Evolutionary conservation across 2,888 invertebrate genomes (phyloP).

Genomic region (Bombyx huttoni): DNA sequence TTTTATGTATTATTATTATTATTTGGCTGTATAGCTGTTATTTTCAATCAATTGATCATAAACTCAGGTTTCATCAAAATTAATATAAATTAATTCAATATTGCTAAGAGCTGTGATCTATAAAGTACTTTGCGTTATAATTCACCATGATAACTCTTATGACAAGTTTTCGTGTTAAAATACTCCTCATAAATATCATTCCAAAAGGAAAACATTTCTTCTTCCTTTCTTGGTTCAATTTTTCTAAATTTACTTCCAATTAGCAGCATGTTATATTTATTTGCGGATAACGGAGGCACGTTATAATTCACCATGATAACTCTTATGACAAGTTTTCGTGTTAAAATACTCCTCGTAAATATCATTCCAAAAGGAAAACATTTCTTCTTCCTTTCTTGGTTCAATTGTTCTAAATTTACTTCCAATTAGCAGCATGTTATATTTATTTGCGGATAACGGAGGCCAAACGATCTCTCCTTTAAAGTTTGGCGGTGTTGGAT

Average conservation of each 20-base stretch:
- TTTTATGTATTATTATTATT: too few relatives aligned
- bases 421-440: constrained; percentile 32
- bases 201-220: constrained; percentile 45
- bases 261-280: constrained; percentile 28
- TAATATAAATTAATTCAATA: too few relatives aligned
- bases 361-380: constrained; percentile 45
- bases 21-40: too few relatives aligned
- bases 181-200: constrained; percentile 34
- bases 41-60: too few relatives aligned
- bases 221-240: constrained; percentile 25
- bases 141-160: constrained; percentile 31
- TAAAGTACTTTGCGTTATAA: constrained; percentile 11
- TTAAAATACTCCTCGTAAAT: constrained; percentile 40
- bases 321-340: constrained; percentile 20
- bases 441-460: constrained; percentile 27
- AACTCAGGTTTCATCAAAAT: too few relatives aligned
- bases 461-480: constrained; percentile 32
- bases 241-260: constrained; percentile 32
- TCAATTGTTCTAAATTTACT: constrained; percentile 26
- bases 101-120: not conserved
- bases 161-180: constrained; percentile 31
- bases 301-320: constrained; percentile 40
- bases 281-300: constrained; percentile 32
- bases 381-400: constrained; percentile 27
- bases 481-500: constrained; percentile 33